Evolutionary conservation across 2,797 vertebrate genomes (phyloP).

Genomic region (Muscicapa comitata): DNA sequence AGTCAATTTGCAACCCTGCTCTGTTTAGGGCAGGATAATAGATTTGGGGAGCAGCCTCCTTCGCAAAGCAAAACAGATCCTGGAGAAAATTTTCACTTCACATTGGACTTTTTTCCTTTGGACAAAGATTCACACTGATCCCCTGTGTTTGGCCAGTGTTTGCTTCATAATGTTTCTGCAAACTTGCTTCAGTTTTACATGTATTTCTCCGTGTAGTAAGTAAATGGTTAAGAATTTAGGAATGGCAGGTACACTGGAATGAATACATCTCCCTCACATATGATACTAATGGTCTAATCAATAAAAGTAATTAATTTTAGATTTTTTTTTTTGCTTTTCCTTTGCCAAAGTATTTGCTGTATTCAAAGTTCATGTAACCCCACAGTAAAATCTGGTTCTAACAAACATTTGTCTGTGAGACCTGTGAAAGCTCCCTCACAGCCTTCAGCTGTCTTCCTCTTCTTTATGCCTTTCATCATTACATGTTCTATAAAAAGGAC

Average conservation of each 20-base stretch:
- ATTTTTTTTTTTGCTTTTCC: background rate
- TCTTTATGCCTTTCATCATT: background rate
- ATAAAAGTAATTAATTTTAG: background rate
- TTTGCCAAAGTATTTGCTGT: background rate
- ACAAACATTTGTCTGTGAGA: background rate
- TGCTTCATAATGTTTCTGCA: background rate
- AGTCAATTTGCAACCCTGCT: background rate
- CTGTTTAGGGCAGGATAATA: background rate
- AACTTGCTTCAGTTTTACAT: background rate
- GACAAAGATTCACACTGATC: background rate
- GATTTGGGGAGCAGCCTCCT: background rate
- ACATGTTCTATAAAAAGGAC: background rate
- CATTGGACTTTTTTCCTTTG: background rate
- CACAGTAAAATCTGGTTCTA: background rate
- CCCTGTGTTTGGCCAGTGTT: background rate
- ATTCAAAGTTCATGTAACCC: background rate
- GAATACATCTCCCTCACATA: background rate
- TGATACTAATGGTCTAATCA: background rate
- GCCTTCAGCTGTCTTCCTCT: background rate
- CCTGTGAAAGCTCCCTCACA: background rate
- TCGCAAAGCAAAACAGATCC: background rate
- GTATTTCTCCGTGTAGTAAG: background rate
- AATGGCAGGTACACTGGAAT: background rate
- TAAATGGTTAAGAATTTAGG: background rate
- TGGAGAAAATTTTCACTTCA: background rate